phyloP scores from a whole-genome alignment of 2,113 vertebrate species.

The Taurulus bubalis region DNA sequence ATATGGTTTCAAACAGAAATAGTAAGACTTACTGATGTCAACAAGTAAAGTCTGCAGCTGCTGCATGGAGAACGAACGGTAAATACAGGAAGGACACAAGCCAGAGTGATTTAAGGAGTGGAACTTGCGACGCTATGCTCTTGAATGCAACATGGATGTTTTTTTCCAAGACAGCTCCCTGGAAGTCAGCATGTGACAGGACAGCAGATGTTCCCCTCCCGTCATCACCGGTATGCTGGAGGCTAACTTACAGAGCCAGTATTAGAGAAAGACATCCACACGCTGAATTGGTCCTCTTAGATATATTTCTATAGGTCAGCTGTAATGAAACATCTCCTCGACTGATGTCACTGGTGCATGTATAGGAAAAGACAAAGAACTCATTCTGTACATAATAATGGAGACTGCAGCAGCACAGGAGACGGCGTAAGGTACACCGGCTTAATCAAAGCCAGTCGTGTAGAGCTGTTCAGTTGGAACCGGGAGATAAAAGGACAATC shows the following conservation, averaged over 20 bases:
- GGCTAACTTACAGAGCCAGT: background rate
- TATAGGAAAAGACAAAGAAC: background rate
- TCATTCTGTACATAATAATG: background rate
- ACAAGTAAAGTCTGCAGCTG: slow-evolving; percentile 35
- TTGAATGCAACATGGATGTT: background rate
- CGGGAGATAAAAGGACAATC: no score
- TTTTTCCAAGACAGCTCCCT: background rate
- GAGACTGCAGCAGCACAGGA: background rate
- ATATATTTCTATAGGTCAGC: background rate
- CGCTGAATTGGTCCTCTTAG: background rate
- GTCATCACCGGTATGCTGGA: background rate
- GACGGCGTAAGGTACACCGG: background rate
- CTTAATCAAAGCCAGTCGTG: background rate
- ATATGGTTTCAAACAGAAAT: slow-evolving; percentile 15
- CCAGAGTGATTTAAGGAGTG: background rate
- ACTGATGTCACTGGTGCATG: background rate
- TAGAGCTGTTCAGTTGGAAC: background rate
- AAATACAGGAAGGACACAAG: background rate
- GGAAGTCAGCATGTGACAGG: background rate
- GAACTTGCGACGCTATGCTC: background rate
- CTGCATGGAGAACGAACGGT: background rate
- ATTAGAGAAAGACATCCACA: background rate
- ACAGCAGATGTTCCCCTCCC: background rate
- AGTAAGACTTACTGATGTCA: slow-evolving; percentile 10
- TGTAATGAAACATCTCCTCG: background rate